A percentile compares a stretch with the other conserved stretches of the same genome.
Evolutionary conservation across 2,797 vertebrate genomes (phyloP).

Genomic region (Alca torda): DNA sequence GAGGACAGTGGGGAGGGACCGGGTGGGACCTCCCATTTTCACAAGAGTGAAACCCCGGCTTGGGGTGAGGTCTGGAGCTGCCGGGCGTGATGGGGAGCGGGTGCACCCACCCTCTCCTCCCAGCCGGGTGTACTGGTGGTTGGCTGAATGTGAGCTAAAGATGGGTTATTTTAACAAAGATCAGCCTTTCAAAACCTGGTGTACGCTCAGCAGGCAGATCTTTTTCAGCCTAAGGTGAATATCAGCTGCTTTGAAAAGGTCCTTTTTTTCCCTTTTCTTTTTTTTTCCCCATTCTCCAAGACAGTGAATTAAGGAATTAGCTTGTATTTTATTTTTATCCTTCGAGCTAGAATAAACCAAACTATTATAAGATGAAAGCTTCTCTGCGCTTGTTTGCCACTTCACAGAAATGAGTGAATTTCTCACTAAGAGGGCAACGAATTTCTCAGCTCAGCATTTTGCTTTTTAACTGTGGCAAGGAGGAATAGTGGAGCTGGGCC

Average conservation of each 20-base stretch:
- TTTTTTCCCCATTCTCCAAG: neutral
- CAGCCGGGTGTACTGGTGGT: accelerated
- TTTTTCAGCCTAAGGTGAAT: neutral
- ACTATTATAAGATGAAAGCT: neutral
- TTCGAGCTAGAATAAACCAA: neutral
- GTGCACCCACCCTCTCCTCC: accelerated
- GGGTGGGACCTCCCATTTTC: neutral
- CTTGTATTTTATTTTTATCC: neutral
- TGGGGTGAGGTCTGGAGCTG: neutral
- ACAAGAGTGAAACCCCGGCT: neutral
- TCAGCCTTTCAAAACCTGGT: neutral
- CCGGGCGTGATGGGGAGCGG: accelerated
- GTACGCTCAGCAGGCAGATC: accelerated
- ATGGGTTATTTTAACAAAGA: neutral
- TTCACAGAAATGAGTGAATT: neutral
- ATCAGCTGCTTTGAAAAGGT: neutral
- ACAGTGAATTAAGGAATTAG: neutral
- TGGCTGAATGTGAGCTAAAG: neutral
- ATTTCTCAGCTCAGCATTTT: neutral
- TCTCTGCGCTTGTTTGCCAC: neutral
- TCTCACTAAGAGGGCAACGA: neutral
- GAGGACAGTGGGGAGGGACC: accelerated
- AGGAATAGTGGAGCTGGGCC: neutral
- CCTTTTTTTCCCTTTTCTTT: no score
- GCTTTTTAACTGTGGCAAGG: neutral